These are phyloP conservation scores for Panthera leo DNA, from an alignment of 2,113 vertebrate species.

Conservation along the genomic window DNA sequence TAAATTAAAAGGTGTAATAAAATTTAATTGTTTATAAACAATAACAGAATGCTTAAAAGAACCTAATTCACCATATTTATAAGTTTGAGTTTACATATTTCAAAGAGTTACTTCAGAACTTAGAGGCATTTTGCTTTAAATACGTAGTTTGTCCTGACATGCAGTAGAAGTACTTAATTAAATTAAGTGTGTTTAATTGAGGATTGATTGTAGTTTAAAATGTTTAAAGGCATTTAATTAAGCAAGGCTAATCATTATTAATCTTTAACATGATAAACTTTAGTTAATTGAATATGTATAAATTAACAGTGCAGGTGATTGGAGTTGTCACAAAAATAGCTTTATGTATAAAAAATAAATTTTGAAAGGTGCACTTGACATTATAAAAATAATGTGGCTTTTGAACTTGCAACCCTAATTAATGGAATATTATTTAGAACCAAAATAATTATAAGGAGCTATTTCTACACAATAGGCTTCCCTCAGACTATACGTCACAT, in stretches of 20 bases:
- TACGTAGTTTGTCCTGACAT: neutral
- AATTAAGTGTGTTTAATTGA: conserved; percentile 38
- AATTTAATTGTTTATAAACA: neutral
- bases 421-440: neutral
- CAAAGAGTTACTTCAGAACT: neutral
- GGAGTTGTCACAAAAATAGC: neutral
- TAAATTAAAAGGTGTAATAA: neutral
- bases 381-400: neutral
- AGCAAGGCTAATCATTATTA: neutral
- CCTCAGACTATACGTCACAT: neutral
- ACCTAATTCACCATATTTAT: neutral
- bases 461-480: neutral
- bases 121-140: neutral
- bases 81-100: neutral
- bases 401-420: neutral
- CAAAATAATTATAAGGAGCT: neutral
- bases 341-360: neutral
- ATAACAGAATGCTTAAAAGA: neutral
- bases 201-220: neutral
- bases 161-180: neutral
- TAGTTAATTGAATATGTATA: conserved; percentile 17
- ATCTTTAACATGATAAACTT: neutral
- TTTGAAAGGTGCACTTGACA: neutral
- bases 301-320: neutral
- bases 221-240: neutral